Evolutionary conservation across 37 sponge, comb jelly and placozoan species (phyloP).

Genomic region (Crambe crambe): DNA sequence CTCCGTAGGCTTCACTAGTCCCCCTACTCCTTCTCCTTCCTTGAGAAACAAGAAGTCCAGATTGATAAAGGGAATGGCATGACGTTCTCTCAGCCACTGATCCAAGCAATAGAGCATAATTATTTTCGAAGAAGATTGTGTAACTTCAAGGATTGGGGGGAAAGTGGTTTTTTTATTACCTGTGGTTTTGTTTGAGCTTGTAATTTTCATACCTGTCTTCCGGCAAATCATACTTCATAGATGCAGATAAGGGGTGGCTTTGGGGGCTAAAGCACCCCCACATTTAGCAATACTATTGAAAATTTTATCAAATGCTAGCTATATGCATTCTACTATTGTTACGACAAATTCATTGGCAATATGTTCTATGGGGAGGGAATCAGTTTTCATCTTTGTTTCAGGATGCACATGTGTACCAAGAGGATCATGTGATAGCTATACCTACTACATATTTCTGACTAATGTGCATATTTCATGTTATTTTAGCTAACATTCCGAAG

Average conservation of each 20-base stretch:
- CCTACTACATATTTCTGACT: too few species aligned
- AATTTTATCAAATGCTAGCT: slow-evolving; percentile 10
- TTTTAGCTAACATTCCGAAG: too few species aligned
- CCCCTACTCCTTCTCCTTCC: slow-evolving; percentile 49
- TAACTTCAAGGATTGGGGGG: too few species aligned
- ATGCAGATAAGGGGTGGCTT: too few species aligned
- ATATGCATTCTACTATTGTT: too few species aligned
- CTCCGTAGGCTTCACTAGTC: slow-evolving; percentile 48
- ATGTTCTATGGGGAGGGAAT: too few species aligned
- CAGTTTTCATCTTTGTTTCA: too few species aligned
- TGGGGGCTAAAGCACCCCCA: too few species aligned
- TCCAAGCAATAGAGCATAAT: slow-evolving; percentile 54
- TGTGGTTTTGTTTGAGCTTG: slow-evolving; percentile 29
- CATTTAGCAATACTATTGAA: slow-evolving; percentile 49
- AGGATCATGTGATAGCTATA: too few species aligned
- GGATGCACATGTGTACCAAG: too few species aligned
- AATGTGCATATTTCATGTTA: too few species aligned
- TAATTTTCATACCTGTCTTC: slow-evolving; percentile 39
- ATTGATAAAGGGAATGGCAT: slow-evolving; percentile 57
- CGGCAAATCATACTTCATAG: slow-evolving; percentile 32
- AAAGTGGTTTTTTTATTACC: not conserved
- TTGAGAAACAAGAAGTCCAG: slow-evolving; percentile 50
- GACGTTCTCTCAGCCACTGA: slow-evolving; percentile 76
- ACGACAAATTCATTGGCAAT: too few species aligned
- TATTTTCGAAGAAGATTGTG: slow-evolving; percentile 29